phyloP scores from a whole-genome alignment of 2,888 invertebrate species.

The Ophion costatus region DNA sequence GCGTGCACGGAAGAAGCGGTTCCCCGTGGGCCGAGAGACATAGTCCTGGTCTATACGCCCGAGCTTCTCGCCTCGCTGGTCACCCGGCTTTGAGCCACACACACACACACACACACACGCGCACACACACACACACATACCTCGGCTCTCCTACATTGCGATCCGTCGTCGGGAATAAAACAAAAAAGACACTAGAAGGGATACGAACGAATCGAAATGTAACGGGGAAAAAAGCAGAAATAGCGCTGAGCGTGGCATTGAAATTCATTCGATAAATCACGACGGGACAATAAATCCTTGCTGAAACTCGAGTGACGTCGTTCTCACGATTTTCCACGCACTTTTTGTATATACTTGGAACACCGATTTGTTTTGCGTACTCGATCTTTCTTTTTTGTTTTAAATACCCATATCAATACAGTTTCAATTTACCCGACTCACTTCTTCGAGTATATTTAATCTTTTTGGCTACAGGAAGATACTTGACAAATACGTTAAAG shows the following conservation, averaged over 20 bases:
- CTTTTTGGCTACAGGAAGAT: background rate
- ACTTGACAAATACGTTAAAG: background rate
- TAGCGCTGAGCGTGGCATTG: slow-evolving; percentile 34
- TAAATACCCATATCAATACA: background rate
- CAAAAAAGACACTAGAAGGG: slow-evolving; percentile 31
- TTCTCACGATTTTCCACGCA: slow-evolving; percentile 58
- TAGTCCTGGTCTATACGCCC: slow-evolving; percentile 30
- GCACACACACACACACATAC: background rate
- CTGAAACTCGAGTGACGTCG: slow-evolving; percentile 26
- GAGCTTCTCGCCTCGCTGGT: slow-evolving; percentile 66
- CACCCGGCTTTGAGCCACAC: slow-evolving; percentile 57
- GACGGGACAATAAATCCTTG: slow-evolving; percentile 39
- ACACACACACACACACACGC: background rate
- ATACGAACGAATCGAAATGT: slow-evolving; percentile 47
- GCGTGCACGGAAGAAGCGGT: slow-evolving; percentile 25
- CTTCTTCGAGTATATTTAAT: background rate
- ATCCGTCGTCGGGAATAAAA: slow-evolving; percentile 48
- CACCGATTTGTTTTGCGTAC: slow-evolving; percentile 27
- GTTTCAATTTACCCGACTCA: slow-evolving; percentile 12
- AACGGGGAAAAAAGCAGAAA: slow-evolving; percentile 45
- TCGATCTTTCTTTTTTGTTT: background rate
- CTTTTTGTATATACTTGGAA: slow-evolving; percentile 36
- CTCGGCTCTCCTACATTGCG: slow-evolving; percentile 49
- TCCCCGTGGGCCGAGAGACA: slow-evolving; percentile 22
- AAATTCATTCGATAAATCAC: slow-evolving; percentile 63